Evolutionary conservation across 1,140 invertebrate species (phyloP), one percentile per base, ranked within the genome.

Genomic region (Drosophila repletoides): DNA sequence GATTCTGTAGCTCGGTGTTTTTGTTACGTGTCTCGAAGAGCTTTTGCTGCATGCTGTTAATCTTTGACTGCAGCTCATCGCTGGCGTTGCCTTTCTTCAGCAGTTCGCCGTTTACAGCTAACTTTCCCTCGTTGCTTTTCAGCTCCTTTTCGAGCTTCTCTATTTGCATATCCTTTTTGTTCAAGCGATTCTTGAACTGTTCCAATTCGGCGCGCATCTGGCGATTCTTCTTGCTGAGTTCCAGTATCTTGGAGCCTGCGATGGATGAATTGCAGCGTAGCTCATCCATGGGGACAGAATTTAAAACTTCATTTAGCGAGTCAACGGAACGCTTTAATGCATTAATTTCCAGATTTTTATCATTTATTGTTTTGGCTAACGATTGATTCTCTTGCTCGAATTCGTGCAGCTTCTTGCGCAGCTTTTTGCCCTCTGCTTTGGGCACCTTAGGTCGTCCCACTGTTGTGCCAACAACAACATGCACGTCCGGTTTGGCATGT

Each of bases 1-100:
- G 93, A 68, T 92, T 93, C 66, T 93, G 93, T 3, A 94, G 77
- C 76, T 93, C 92, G 3, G 93, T 86, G 81, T 93, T 93, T 68
- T 91, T 91, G 87, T 95, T 95, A 88, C 93, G 93, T 6, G 91
- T 92, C 55, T 95, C 94, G 36, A 92, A 93, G 1, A 95, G 89
- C 81, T 94, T 95, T 52, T 91, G 92, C 63, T 93, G 93, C 1
- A 92, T 89, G 28, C 76, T 74, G 24, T 90, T 89, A 0, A 95
- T 70, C 91, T 94, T 94, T 6, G 92, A 92, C 33, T 92, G 92
- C 0, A 95, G 70, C 29, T 92, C 91, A 87, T 94, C 94, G 4
- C 43, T 28, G 9, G 51, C 24, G 15, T 15, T 66, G 17, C 59
- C 46, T 22, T 80, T 79, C 26, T 70, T 86, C 0, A 63, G 14